These are phyloP conservation scores for Catagonus wagneri DNA, from an alignment of 2,113 vertebrate species.

Conservation along the genomic window DNA sequence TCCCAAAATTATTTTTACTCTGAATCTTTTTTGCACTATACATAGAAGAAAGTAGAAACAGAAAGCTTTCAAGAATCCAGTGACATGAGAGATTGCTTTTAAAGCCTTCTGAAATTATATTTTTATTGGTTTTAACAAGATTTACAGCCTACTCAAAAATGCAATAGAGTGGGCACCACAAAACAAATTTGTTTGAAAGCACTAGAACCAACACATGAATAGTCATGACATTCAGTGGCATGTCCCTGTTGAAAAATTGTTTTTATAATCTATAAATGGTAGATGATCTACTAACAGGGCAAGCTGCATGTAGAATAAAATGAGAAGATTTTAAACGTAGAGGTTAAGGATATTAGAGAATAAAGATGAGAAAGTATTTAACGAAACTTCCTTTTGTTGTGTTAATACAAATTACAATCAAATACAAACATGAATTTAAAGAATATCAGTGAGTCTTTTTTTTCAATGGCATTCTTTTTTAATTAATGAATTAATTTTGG, in stretches of 20 bases:
- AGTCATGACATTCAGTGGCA: conserved; percentile 37
- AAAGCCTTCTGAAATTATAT: conserved; percentile 73
- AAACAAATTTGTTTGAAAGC: conserved; percentile 58
- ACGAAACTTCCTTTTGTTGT: background rate
- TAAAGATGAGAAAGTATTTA: conserved; percentile 51
- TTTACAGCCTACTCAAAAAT: conserved; percentile 70
- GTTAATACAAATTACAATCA: background rate
- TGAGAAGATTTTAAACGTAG: conserved; percentile 46
- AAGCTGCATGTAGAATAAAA: conserved; percentile 29
- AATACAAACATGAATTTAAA: conserved; percentile 25
- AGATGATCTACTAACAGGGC: background rate
- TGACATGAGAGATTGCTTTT: conserved; percentile 66
- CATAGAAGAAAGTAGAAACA: conserved; percentile 56
- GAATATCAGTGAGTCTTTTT: background rate
- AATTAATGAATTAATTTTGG: too few species aligned
- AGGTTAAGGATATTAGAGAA: conserved; percentile 39
- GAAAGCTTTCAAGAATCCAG: conserved; percentile 33
- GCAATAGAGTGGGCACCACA: conserved; percentile 42
- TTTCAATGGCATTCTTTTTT: too few species aligned
- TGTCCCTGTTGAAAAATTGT: conserved; percentile 35
- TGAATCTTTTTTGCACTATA: conserved; percentile 37
- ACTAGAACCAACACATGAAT: conserved; percentile 38
- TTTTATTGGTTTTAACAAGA: conserved; percentile 79
- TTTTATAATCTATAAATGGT: conserved; percentile 37
- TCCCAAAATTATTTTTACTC: conserved; percentile 47